Percentiles rank a stretch among this genome's conserved stretches.
phyloP scores from a whole-genome alignment of 2,797 vertebrate genomes.

The Coccyzus lansbergi region DNA sequence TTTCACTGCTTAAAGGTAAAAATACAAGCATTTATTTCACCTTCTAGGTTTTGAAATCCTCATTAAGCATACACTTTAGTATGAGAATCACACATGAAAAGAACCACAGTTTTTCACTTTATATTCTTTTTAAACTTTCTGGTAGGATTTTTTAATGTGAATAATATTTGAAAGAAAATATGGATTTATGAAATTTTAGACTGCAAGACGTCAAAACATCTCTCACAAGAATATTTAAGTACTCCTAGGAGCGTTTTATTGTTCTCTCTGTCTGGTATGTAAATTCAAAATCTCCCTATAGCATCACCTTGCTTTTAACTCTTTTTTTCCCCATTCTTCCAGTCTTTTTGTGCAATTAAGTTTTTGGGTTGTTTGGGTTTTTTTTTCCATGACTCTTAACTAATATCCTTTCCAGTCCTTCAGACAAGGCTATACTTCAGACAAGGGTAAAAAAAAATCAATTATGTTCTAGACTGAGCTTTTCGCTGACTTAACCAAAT shows the following conservation, averaged over 20 bases:
- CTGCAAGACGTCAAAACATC: not conserved
- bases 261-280: not conserved
- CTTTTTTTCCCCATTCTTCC: not conserved
- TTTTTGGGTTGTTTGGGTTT: not conserved
- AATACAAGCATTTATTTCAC: not conserved
- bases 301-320: not conserved
- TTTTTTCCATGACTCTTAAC: not conserved
- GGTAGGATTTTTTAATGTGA: not conserved
- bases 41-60: conserved; percentile 7
- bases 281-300: not conserved
- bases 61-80: not conserved
- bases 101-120: not conserved
- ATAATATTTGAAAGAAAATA: conserved; percentile 18
- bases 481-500: not conserved
- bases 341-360: not conserved
- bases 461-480: not conserved
- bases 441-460: not conserved
- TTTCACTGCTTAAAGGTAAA: conserved; percentile 39
- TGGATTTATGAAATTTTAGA: not conserved
- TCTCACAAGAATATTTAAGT: not conserved
- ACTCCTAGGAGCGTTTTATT: not conserved
- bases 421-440: not conserved
- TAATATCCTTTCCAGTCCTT: not conserved
- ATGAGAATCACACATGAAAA: not conserved
- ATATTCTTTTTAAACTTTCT: not conserved